These are phyloP conservation scores for Eurystomus gularis DNA, from an alignment of 2,113 vertebrate genomes.

Conservation along the genomic window DNA sequence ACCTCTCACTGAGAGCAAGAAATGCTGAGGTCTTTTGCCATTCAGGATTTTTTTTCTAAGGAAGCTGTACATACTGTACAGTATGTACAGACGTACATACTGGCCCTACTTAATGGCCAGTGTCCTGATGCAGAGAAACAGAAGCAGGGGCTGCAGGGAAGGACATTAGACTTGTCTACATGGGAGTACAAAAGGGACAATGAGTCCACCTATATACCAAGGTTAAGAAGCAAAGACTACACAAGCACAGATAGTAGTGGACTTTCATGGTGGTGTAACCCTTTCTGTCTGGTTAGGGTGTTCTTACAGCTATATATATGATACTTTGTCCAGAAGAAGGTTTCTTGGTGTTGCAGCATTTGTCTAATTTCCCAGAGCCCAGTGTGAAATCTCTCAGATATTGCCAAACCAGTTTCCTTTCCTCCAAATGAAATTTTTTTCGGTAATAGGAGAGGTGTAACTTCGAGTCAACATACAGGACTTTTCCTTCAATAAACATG, in stretches of 20 bases:
- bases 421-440: not conserved
- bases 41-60: not conserved
- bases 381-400: not conserved
- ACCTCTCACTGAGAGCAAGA: not conserved
- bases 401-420: not conserved
- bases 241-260: too few species aligned
- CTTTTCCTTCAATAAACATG: not conserved
- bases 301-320: not conserved
- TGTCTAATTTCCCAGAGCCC: not conserved
- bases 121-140: not conserved
- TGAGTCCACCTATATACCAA: rapidly evolving
- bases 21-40: not conserved
- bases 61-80: too few species aligned
- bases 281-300: not conserved
- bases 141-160: not conserved
- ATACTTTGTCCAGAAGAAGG: not conserved
- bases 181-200: not conserved
- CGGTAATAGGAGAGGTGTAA: not conserved
- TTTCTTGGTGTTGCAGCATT: not conserved
- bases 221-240: not conserved
- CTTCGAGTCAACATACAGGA: not conserved
- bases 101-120: rapidly evolving
- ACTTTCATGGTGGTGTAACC: not conserved
- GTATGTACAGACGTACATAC: too few species aligned
- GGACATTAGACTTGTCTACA: rapidly evolving